phyloP scores from a whole-genome alignment of 1,140 invertebrate species.

The Eciton burchellii region DNA sequence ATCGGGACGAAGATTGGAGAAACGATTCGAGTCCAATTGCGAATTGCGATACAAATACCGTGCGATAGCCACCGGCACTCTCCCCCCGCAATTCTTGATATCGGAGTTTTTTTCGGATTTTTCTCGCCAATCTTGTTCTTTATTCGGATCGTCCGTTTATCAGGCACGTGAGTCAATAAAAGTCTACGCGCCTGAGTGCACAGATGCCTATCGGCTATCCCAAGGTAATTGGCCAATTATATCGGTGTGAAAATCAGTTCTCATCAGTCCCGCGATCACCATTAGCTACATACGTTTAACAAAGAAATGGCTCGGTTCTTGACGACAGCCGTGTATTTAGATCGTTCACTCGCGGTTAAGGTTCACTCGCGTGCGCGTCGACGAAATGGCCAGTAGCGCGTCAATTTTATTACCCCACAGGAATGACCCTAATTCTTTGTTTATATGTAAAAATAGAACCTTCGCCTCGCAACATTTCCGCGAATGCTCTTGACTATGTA shows the following conservation, averaged over 20 bases:
- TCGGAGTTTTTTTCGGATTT: too few relatives aligned
- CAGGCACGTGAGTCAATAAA: constrained; percentile 25
- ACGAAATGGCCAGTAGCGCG: constrained; percentile 7
- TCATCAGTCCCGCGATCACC: constrained; percentile 56
- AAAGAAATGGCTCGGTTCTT: constrained; percentile 29
- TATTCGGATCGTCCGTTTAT: neutral
- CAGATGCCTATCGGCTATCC: constrained; percentile 47
- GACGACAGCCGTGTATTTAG: constrained; percentile 14
- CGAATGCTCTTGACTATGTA: neutral
- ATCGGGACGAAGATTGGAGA: neutral
- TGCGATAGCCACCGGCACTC: neutral
- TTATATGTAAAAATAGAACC: constrained; percentile 6
- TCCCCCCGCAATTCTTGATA: neutral
- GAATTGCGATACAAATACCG: neutral
- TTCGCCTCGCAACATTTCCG: constrained; percentile 39
- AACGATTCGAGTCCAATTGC: neutral
- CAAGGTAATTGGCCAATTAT: constrained; percentile 58
- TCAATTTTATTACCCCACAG: neutral
- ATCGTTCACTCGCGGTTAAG: constrained; percentile 44
- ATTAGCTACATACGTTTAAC: constrained; percentile 54
- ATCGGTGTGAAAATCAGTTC: constrained; percentile 57
- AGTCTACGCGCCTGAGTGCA: neutral
- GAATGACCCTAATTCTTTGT: constrained; percentile 1
- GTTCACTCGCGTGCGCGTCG: constrained; percentile 27
- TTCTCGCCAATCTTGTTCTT: neutral